Percentiles rank a stretch among this genome's conserved stretches.
These are phyloP conservation scores for Xiphydria camelus DNA, from an alignment of 2,888 invertebrate species.

Conservation along the genomic window DNA sequence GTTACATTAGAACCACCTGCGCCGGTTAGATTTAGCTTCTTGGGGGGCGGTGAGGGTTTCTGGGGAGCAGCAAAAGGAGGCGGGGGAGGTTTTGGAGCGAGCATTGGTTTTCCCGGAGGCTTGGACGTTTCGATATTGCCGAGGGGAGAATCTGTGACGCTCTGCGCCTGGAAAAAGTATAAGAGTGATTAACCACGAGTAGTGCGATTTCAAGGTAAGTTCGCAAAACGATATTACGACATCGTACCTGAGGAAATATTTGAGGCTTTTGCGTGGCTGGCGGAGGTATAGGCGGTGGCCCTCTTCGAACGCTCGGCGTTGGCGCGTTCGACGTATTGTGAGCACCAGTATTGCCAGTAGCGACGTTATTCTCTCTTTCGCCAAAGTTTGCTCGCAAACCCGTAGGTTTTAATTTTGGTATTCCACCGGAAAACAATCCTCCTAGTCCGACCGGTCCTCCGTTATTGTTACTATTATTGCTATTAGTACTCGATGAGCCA, in stretches of 20 bases:
- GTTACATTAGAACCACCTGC: too few species aligned
- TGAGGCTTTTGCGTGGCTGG: conserved; percentile 68
- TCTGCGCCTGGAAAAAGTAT: too few species aligned
- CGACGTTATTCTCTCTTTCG: conserved; percentile 36
- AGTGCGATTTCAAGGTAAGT: too few species aligned
- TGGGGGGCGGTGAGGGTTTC: conserved; percentile 70
- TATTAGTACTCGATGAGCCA: conserved; percentile 26
- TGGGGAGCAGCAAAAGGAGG: conserved; percentile 38
- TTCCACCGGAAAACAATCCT: conserved; percentile 80
- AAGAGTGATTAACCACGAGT: too few species aligned
- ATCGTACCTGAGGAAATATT: conserved; percentile 64
- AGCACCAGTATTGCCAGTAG: conserved; percentile 28
- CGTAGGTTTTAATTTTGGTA: conserved; percentile 79
- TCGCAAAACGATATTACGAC: too few species aligned
- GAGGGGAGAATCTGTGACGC: conserved; percentile 66
- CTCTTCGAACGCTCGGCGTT: conserved; percentile 60
- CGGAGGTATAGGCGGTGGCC: conserved; percentile 83
- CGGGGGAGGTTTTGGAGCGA: conserved; percentile 39
- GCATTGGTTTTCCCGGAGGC: too few species aligned
- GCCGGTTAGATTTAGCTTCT: conserved; percentile 65
- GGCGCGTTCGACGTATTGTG: conserved; percentile 22
- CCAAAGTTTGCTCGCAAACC: conserved; percentile 57
- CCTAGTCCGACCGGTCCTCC: conserved; percentile 61
- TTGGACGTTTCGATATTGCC: conserved; percentile 52
- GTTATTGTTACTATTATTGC: conserved; percentile 37